Base-by-base conservation (phyloP, 1,140 invertebrate genomes). In the Zaprionus kolodkinae region DNA sequence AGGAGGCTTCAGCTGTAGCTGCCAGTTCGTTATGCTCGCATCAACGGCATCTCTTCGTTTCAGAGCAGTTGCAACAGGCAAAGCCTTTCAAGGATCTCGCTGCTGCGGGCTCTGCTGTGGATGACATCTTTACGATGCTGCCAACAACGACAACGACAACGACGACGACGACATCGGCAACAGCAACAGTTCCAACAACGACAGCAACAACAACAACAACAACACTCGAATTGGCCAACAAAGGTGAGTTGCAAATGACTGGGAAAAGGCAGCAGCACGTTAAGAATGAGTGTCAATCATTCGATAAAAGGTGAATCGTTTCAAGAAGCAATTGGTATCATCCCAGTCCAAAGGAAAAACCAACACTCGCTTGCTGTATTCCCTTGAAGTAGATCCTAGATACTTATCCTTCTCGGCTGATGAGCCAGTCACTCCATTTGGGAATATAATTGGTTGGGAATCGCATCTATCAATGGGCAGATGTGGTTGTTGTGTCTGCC, bases 21-120 rank as follows among this genome's bases (percentile, higher is more conserved):
- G 27, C 25, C 30, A 61, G 75, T 43, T 62, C 77, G 59, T 70
- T 75, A 62, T 92, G 91, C 68, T 72, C 85, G 43, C 87, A 92
- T 80, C 91, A 87, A 72, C 73, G 78, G 72, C 84, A 88, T 61
- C 76, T 87, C 74, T 65, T 86, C 27, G 91, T 89, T 56, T 79
- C 87, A 62, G 91, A 89, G 61, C 75, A 77, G 67, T 54, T 72
- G 63, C 83, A 79, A 54, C 81, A 72, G 38, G 61, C 81, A 17
- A 77, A 76, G 63, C 70, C 70, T n/a, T 63, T 62, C 54, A 77
- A 79, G 61, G 72, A 78, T 60, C 43, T 43, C 48, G 15, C 66
- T 70, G 50, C 70, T 45, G 11, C 21, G 6, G 25, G 15, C 40
- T 15, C 77, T 66, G 36, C 72, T 71, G 72, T 66, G 48, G 71